These are phyloP conservation scores for Anthophora plumipes DNA, from an alignment of 2,888 invertebrate species.

Conservation along the genomic window DNA sequence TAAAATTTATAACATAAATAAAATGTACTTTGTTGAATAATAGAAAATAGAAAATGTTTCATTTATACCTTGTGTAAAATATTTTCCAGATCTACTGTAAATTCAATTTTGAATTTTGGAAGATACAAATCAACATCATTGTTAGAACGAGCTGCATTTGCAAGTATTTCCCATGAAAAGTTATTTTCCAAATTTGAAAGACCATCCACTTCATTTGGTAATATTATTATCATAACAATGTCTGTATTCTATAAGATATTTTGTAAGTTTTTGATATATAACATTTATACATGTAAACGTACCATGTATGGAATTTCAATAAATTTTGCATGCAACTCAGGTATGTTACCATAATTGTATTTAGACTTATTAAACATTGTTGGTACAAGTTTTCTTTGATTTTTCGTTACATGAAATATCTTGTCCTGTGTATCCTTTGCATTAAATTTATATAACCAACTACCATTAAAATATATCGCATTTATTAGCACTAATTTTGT, in stretches of 20 bases:
- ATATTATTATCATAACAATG: constrained; percentile 90
- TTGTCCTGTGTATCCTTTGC: constrained; percentile 78
- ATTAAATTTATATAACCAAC: constrained; percentile 90
- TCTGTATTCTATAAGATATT: constrained; percentile 85
- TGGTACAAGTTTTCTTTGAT: constrained; percentile 87
- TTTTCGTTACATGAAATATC: constrained; percentile 87
- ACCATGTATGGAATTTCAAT: constrained; percentile 90
- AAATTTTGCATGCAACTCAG: constrained; percentile 87
- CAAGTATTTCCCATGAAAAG: constrained; percentile 80
- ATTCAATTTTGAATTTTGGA: constrained; percentile 86
- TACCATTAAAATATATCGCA: constrained; percentile 94
- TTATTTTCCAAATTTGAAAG: constrained; percentile 83
- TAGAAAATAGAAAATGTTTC: not conserved
- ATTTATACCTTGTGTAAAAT: constrained; percentile 81
- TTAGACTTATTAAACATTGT: constrained; percentile 89
- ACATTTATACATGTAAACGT: constrained; percentile 36
- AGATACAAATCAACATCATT: constrained; percentile 82
- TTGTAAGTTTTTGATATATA: constrained; percentile 4
- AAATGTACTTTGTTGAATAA: not conserved
- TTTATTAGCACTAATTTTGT: constrained; percentile 92
- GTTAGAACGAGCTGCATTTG: constrained; percentile 55
- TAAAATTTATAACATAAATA: constrained; percentile 65
- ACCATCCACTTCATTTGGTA: constrained; percentile 90
- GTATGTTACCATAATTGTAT: constrained; percentile 85
- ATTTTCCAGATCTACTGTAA: constrained; percentile 81